Percentiles rank a stretch among this genome's conserved stretches.
Evolutionary conservation across 2,888 invertebrate species (phyloP).

Genomic region (Rhamphomyia laevipes): DNA sequence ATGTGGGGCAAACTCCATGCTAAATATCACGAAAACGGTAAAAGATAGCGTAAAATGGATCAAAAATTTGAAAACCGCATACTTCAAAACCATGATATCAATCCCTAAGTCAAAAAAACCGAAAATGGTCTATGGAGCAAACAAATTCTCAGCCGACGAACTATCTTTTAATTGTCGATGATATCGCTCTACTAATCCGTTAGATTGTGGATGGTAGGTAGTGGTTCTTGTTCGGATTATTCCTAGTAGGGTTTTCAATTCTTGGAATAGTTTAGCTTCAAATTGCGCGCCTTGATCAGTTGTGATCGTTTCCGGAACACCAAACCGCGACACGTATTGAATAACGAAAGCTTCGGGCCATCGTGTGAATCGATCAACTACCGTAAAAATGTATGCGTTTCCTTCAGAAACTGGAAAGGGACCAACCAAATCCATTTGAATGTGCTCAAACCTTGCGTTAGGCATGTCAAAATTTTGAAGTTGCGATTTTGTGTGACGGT

Average conservation of each 20-base stretch:
- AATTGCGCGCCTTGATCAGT: constrained; percentile 12
- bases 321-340: constrained; percentile 11
- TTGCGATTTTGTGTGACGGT: not conserved
- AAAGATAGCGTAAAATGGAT: no score
- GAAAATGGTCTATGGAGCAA: no score
- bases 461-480: constrained; percentile 2
- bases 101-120: no score
- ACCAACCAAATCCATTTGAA: constrained; percentile 28
- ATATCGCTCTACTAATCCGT: constrained; percentile 9
- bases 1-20: no score
- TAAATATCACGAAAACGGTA: no score
- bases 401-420: constrained; percentile 20
- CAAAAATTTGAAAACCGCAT: no score
- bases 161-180: constrained; percentile 9
- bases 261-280: constrained; percentile 8
- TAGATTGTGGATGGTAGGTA: constrained; percentile 9
- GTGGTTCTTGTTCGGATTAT: constrained; percentile 6
- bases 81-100: no score
- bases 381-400: constrained; percentile 9
- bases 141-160: no score
- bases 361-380: constrained; percentile 10
- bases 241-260: constrained; percentile 5
- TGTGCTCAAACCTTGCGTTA: constrained; percentile 9
- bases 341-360: constrained; percentile 14
- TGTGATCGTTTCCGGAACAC: constrained; percentile 6